phyloP scores from a whole-genome alignment of 2,113 vertebrate species.

The Podocnemis expansa region DNA sequence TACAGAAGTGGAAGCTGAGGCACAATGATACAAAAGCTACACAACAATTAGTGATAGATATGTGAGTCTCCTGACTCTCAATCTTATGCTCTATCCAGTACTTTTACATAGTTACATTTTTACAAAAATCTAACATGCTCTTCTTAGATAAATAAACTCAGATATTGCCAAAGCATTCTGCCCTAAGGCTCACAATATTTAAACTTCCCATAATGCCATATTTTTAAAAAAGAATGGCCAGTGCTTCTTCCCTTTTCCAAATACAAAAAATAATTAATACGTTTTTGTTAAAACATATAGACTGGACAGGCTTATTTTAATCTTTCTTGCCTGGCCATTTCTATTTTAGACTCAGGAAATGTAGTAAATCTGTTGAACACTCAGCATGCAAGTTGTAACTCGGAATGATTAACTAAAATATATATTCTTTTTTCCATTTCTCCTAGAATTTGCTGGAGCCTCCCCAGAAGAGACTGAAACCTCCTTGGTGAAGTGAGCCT shows the following conservation, averaged over 20 bases:
- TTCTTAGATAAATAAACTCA: not conserved
- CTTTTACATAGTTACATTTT: not conserved
- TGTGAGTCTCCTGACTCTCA: not conserved
- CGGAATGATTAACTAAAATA: not conserved
- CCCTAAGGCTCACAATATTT: not conserved
- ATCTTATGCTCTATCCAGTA: not conserved
- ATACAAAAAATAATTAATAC: not conserved
- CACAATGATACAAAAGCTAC: not conserved
- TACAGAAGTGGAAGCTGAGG: not conserved
- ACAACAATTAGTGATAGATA: not conserved
- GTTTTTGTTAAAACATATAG: not conserved
- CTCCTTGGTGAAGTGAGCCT: not conserved
- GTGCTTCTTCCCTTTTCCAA: not conserved
- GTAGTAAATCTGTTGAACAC: not conserved
- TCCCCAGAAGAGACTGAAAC: not conserved
- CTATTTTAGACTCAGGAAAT: not conserved
- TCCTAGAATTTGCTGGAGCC: not conserved
- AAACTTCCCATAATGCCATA: not conserved
- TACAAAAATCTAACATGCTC: not conserved
- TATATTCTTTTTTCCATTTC: conserved; percentile 19
- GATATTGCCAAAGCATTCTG: not conserved
- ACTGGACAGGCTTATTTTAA: not conserved
- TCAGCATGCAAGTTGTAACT: not conserved
- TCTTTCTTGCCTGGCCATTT: not conserved
- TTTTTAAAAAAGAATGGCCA: not conserved